phyloP scores from a whole-genome alignment of 2,888 invertebrate genomes.

The Cheilosia vernalis region DNA sequence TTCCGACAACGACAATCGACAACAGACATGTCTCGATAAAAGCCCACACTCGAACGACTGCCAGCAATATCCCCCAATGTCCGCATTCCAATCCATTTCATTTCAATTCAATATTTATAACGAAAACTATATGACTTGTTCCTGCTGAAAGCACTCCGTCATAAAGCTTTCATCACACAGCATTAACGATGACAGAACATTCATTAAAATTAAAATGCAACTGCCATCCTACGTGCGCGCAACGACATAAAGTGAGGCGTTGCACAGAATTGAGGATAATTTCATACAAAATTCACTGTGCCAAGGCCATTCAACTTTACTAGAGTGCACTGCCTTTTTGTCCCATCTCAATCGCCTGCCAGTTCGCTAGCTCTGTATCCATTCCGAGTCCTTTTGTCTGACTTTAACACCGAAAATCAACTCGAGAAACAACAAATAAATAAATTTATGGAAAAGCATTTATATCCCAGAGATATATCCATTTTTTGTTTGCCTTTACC shows the following conservation, averaged over 20 bases:
- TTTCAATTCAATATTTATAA: neutral
- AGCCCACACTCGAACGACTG: neutral
- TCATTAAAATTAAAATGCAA: conserved; percentile 57
- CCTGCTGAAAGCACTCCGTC: conserved; percentile 16
- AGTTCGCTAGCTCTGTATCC: conserved; percentile 11
- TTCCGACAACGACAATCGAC: neutral
- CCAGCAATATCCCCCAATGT: neutral
- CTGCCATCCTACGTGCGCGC: conserved; percentile 13
- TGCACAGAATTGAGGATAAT: conserved; percentile 34
- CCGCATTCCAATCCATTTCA: conserved; percentile 11
- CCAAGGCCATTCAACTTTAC: conserved; percentile 63
- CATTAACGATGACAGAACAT: conserved; percentile 58
- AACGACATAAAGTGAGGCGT: neutral
- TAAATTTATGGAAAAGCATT: conserved; percentile 59
- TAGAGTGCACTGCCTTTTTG: conserved; percentile 23
- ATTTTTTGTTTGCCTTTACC: neutral
- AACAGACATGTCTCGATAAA: neutral
- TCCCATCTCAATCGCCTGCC: neutral
- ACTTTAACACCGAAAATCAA: conserved; percentile 49
- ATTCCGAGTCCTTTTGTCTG: conserved; percentile 40
- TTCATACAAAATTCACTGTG: conserved; percentile 31
- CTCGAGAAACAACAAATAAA: conserved; percentile 51
- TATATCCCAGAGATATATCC: neutral
- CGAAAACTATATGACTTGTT: conserved; percentile 24
- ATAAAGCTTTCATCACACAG: conserved; percentile 44